Evolutionary conservation across 2,113 vertebrate species (phyloP), one percentile per base, ranked within the genome.

Genomic region (Cryptotis parvus): DNA sequence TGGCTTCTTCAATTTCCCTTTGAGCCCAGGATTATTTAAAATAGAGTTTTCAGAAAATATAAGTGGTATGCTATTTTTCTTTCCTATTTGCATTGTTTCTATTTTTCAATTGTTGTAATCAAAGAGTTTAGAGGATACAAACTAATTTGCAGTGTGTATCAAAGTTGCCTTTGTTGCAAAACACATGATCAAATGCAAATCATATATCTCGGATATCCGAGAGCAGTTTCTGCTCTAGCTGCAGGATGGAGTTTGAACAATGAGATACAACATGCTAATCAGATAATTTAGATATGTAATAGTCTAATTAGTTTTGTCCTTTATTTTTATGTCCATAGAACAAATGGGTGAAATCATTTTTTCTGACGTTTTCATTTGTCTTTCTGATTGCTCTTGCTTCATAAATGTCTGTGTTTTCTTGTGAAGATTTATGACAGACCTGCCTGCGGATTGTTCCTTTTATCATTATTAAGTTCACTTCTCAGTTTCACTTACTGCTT

Each of bases 1-100:
- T 78, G 10, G 84, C 15, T 84, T 92, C 33, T 73, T 39, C 72
- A 20, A 72, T 70, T 86, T 87, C 1, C 16, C 4, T 87, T 87
- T 84, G 27, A 66, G 35, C 15, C 22, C 39, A 24, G 7, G 18
- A 41, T 72, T 83, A 58, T 69, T 69, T 55, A 58, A 39, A 69
- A 3, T 27, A 29, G 27, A 55, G 3, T 65, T 75, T 95, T 63
- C 26, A 77, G 33, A 68, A 78, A 80, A 52, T 24, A 35, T 41
- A 16, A 22, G 4, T 82, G 10, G 70, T 80, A 75, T 80, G 14
- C 61, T 9, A 79, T 33, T 77, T 81, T 79, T 70, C 5, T 65
- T 58, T 7, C 74, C 37, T 39, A 41, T 87, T 87, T 65, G 6
- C 7, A 33, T 4, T 35, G 18, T 43, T 72, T 35, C 66, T 92